Evolutionary conservation across 1,140 invertebrate genomes (phyloP), one percentile per base, ranked within the genome.

Genomic region (Mizuhopecten yessoensis): DNA sequence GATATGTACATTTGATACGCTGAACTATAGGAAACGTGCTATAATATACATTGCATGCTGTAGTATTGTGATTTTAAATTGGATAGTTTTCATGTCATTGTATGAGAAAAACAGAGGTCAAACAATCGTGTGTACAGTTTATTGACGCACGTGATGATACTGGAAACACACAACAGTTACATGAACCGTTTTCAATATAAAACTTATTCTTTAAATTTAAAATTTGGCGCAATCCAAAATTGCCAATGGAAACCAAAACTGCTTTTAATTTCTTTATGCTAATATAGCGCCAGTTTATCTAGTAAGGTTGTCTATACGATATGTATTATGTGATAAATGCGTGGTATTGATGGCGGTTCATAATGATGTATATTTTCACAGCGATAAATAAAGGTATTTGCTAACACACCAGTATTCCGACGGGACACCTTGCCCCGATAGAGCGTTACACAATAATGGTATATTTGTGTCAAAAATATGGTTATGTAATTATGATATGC

Each of bases 401-500:
- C 57, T 75, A 75, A 2, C 23, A 75, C n/a, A 17, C 7, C n/a
- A 75, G 57, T 75, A 29, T n/a, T n/a, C 1, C 2, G 57, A 75
- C 23, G 57, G 57, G 57, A 75, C 57, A n/a, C 9, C 17, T 29
- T 3, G 23, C 57, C n/a, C 29, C n/a, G 2, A 75, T n/a, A 75
- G n/a, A 10, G 20, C 45, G 45, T 49, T 1, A 49, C 13, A 49
- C 11, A 20, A 20, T 49, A 49, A 49, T 49, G 45, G 45, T 20
- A 49, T 17, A 49, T 49, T 49, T 49, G 10, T 49, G 45, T 49
- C 45, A 75, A 17, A 75, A 1, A 75, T 29, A 75, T 29, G 57
- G 57, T 75, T 75, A 75, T n/a, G 57, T 29, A 75, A 75, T 75
- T 29, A 75, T 75, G 57, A 75, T 75, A 75, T 75, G 57, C n/a